A percentile compares a stretch with the other conserved stretches of the same genome.
Conservation (phyloP, 2,113 vertebrate genomes). For the Leucosticte australis region DNA sequence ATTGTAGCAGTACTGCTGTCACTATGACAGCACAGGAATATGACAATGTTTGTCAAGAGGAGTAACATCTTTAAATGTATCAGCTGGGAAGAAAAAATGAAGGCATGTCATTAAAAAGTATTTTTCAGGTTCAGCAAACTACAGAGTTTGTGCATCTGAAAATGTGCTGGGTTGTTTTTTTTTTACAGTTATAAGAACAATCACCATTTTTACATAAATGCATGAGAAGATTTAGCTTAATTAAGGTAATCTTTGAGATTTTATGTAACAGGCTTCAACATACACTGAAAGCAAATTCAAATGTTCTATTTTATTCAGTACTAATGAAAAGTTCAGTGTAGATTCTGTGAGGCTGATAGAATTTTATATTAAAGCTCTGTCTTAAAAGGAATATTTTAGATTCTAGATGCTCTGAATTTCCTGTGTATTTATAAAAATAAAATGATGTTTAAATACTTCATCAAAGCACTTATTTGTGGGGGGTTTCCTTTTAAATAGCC, state of each 20-base stretch:
- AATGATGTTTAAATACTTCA: slow-evolving; percentile 67
- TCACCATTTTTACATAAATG: not conserved
- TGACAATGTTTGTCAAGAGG: not conserved
- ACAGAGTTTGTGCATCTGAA: not conserved
- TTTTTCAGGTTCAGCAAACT: not conserved
- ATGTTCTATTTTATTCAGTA: slow-evolving; percentile 39
- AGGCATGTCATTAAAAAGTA: not conserved
- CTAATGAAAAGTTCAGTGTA: slow-evolving; percentile 14
- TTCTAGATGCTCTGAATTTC: slow-evolving; percentile 51
- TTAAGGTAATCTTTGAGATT: not conserved
- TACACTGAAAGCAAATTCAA: not conserved
- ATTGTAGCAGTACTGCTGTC: not conserved
- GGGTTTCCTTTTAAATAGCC: slow-evolving; percentile 34
- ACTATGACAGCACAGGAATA: not conserved
- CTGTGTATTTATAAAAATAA: slow-evolving; percentile 65
- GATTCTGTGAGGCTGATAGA: slow-evolving; percentile 41
- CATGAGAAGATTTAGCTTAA: not conserved
- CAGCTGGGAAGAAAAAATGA: not conserved
- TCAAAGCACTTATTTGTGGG: slow-evolving; percentile 61
- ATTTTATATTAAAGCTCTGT: slow-evolving; percentile 60
- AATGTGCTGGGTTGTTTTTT: not conserved
- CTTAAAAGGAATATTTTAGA: slow-evolving; percentile 66
- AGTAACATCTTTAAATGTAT: not conserved
- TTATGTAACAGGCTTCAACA: slow-evolving; percentile 1
- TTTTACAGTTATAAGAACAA: not conserved